Conservation (phyloP, 1,140 invertebrate species). For the Drosophila ironensis region DNA sequence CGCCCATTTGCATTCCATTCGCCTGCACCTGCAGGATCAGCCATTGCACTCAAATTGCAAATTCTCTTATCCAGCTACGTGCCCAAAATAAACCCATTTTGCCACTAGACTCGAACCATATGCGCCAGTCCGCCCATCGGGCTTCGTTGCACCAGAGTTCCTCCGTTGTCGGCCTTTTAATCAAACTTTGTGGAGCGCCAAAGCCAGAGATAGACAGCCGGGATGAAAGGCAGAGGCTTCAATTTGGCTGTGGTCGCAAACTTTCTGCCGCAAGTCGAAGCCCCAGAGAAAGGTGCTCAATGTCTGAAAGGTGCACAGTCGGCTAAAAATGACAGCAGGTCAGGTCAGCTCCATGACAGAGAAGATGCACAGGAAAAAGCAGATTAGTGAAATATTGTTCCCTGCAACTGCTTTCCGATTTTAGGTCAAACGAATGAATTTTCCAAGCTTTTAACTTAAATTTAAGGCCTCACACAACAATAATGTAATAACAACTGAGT, state of each 20-base stretch:
- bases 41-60: constrained; percentile 13
- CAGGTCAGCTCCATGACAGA: neutral
- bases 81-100: constrained; percentile 35
- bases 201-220: neutral
- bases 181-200: constrained; percentile 37
- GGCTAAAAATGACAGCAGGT: constrained; percentile 31
- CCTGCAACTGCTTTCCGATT: neutral
- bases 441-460: neutral
- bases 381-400: neutral
- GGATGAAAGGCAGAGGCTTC: neutral
- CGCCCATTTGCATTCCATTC: constrained; percentile 17
- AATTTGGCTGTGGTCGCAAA: constrained; percentile 26
- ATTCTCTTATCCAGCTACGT: constrained; percentile 17
- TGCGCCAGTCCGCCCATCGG: neutral
- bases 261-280: constrained; percentile 24
- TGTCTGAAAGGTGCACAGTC: constrained; percentile 15
- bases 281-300: constrained; percentile 7
- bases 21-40: constrained; percentile 10
- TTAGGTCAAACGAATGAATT: neutral
- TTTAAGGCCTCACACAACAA: neutral
- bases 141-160: constrained; percentile 9
- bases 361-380: neutral
- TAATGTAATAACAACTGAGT: neutral
- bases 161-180: constrained; percentile 35
- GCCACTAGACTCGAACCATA: constrained; percentile 1